Base-by-base conservation (phyloP, 2,113 vertebrate genomes). In the Electrona antarctica region DNA sequence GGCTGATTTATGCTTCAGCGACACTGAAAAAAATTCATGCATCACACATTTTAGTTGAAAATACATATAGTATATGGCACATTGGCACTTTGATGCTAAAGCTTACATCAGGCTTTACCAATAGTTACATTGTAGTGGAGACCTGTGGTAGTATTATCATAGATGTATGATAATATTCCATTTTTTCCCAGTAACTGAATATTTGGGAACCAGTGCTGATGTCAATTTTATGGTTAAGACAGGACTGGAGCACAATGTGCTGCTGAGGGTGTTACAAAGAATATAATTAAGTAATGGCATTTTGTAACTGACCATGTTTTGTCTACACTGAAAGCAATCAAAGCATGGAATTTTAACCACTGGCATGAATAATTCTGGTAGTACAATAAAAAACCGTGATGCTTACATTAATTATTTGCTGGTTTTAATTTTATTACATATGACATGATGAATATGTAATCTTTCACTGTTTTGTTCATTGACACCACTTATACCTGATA, bases 301-400 rank as follows among this genome's bases (percentile, higher is more conserved):
- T 71, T 68, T 65, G n/a, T 72, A 65, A 78, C 71, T 58, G 75
- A 85, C 69, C 81, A 73, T 60, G 67, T 83, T 83, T 80, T 81
- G 77, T 88, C 81, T 68, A 84, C 82, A 89, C 82, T 85, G 84
- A 84, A 77, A 74, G 77, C 83, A 78, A 82, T 65, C 77, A 78
- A 80, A 79, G 87, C 83, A 89, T 87, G 85, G 76, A 80, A 76
- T 68, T 76, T 80, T 85, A 85, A 90, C 86, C 88, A 89, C 84
- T 89, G 86, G 88, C 87, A 87, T 87, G 79, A 87, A 77, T 75
- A 73, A 78, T 79, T 83, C 85, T 89, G 84, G 86, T 80, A 80
- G 81, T 77, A 85, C 84, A 89, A 92, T 87, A 86, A 90, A 41
- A 41, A 89, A 84, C 81, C 60, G 8, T 78, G 81, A 76, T 84